phyloP scores from a whole-genome alignment of 2,113 vertebrate species.

The Falco punctatus region DNA sequence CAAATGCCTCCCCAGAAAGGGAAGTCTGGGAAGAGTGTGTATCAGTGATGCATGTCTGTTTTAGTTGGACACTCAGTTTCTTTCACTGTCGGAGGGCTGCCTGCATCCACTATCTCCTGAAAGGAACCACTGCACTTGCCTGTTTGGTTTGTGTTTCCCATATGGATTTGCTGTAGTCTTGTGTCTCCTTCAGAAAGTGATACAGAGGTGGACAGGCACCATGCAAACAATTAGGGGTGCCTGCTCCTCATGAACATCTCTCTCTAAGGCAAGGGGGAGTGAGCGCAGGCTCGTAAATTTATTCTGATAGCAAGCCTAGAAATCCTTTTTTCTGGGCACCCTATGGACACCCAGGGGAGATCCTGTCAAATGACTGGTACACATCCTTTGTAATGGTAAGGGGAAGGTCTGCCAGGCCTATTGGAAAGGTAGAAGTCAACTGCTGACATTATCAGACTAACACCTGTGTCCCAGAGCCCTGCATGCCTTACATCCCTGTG shows the following conservation, averaged over 20 bases:
- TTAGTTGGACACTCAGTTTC: not conserved
- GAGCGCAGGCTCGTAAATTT: not conserved
- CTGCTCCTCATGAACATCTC: not conserved
- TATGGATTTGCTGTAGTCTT: not conserved
- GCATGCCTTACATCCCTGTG: not conserved
- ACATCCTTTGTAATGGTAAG: fast-evolving
- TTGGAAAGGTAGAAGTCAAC: not conserved
- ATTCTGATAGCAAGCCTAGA: not conserved
- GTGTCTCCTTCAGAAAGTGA: not conserved
- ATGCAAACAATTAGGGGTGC: not conserved
- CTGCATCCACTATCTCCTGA: not conserved
- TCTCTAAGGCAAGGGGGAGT: not conserved
- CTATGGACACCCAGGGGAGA: not conserved
- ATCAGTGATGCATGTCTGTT: not conserved
- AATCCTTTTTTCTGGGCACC: not conserved
- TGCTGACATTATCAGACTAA: not conserved
- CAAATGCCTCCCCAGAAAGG: not conserved
- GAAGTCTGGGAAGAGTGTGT: not conserved
- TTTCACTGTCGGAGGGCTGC: not conserved
- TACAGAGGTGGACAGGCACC: not conserved
- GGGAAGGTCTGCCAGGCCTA: not conserved
- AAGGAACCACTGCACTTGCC: not conserved
- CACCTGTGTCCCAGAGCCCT: not conserved
- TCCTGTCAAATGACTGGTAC: not conserved
- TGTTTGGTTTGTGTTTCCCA: not conserved